Evolutionary conservation across 2,888 invertebrate genomes (phyloP).

Genomic region (Diplazon laetatorius): DNA sequence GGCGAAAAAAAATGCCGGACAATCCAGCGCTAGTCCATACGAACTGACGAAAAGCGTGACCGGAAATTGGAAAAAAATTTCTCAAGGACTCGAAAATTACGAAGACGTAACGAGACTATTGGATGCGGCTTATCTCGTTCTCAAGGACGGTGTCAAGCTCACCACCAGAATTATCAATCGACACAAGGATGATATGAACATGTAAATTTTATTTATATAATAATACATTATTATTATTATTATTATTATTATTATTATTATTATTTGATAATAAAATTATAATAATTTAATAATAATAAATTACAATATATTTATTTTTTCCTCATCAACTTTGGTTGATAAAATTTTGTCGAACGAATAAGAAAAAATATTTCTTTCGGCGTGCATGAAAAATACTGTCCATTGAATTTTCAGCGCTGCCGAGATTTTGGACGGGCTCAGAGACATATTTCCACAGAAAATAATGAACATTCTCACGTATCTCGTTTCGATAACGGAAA

Average conservation of each 20-base stretch:
- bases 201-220: too few relatives aligned
- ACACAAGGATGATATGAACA: slow-evolving; percentile 69
- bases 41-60: slow-evolving; percentile 61
- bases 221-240: too few relatives aligned
- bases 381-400: slow-evolving; percentile 1
- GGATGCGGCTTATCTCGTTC: slow-evolving; percentile 70
- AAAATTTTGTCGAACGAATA: not conserved
- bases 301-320: too few relatives aligned
- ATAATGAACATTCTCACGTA: slow-evolving; percentile 74
- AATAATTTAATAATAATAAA: too few relatives aligned
- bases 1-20: slow-evolving; percentile 42
- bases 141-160: slow-evolving; percentile 72
- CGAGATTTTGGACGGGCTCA: slow-evolving; percentile 73
- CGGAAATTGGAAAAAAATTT: slow-evolving; percentile 33
- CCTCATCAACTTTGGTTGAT: too few relatives aligned
- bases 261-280: too few relatives aligned
- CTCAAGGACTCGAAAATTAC: slow-evolving; percentile 34
- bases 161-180: slow-evolving; percentile 71
- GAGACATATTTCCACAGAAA: slow-evolving; percentile 70
- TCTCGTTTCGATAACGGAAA: slow-evolving; percentile 71
- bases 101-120: slow-evolving; percentile 70
- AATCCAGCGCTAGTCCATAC: slow-evolving; percentile 53
- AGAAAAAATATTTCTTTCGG: not conserved
- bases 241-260: too few relatives aligned
- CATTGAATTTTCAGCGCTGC: slow-evolving; percentile 73